phyloP scores from a whole-genome alignment of 2,113 vertebrate genomes.

The Rhadina sibilatrix region DNA sequence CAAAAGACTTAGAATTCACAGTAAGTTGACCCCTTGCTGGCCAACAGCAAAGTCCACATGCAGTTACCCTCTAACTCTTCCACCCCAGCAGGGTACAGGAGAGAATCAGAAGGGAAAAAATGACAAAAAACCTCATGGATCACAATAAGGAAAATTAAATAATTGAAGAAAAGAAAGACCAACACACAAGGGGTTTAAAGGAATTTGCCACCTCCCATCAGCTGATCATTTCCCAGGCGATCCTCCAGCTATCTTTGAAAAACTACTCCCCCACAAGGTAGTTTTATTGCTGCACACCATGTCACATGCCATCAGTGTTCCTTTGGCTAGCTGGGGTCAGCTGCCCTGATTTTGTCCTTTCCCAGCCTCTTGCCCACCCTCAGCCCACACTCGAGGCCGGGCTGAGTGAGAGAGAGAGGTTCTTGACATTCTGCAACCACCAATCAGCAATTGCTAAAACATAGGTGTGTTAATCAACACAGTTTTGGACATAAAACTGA shows the following conservation, averaged over 20 bases:
- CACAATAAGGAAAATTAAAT: neutral
- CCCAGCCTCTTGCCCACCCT: neutral
- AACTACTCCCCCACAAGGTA: accelerated
- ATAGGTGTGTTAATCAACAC: neutral
- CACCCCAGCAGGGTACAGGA: accelerated
- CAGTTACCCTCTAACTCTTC: neutral
- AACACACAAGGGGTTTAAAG: neutral
- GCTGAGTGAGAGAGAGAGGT: neutral
- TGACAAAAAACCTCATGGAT: neutral
- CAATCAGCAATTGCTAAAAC: neutral
- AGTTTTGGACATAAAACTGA: neutral
- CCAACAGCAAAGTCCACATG: neutral
- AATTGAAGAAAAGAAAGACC: neutral
- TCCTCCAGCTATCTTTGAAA: neutral
- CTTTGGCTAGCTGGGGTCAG: neutral
- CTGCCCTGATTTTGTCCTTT: neutral
- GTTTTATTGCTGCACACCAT: neutral
- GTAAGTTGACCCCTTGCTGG: neutral
- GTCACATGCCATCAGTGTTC: neutral
- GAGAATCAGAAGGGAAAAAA: neutral
- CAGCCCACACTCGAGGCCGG: neutral
- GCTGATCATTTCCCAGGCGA: neutral
- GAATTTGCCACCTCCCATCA: neutral
- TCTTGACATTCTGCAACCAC: neutral
- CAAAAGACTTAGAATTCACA: neutral